A percentile compares a stretch with the other conserved stretches of the same genome.
phyloP scores from a whole-genome alignment of 2,113 vertebrate species.

The Puffinus mauretanicus region DNA sequence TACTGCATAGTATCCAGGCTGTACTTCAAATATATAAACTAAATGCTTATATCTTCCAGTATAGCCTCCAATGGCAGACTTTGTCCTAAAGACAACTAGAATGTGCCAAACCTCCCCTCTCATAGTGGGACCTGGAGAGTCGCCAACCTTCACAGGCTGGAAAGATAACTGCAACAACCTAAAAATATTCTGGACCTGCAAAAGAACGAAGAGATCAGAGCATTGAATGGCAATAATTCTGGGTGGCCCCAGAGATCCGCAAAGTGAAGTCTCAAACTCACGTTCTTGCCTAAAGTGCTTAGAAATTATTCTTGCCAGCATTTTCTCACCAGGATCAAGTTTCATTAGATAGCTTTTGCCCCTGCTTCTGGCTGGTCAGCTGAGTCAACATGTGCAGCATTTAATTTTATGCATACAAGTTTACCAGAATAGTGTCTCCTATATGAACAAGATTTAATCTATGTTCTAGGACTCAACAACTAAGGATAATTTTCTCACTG shows the following conservation, averaged over 20 bases:
- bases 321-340: background rate
- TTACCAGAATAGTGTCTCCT: background rate
- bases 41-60: background rate
- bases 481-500: background rate
- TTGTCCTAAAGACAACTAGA: background rate
- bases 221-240: background rate
- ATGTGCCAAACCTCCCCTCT: background rate
- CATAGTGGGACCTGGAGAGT: accelerated
- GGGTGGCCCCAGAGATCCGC: background rate
- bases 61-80: background rate
- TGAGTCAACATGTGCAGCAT: background rate
- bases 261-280: background rate
- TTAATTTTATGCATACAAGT: background rate
- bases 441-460: background rate
- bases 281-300: background rate
- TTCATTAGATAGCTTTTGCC: background rate
- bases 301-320: background rate
- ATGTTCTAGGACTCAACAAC: background rate
- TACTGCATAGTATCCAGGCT: background rate
- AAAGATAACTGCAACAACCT: background rate
- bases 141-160: background rate
- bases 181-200: background rate
- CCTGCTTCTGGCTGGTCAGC: background rate
- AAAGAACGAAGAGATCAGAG: background rate
- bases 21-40: background rate